A percentile compares a stretch with the other conserved stretches of the same genome.
Evolutionary conservation across 2,113 vertebrate species (phyloP).

Genomic region (Callipepla squamata): DNA sequence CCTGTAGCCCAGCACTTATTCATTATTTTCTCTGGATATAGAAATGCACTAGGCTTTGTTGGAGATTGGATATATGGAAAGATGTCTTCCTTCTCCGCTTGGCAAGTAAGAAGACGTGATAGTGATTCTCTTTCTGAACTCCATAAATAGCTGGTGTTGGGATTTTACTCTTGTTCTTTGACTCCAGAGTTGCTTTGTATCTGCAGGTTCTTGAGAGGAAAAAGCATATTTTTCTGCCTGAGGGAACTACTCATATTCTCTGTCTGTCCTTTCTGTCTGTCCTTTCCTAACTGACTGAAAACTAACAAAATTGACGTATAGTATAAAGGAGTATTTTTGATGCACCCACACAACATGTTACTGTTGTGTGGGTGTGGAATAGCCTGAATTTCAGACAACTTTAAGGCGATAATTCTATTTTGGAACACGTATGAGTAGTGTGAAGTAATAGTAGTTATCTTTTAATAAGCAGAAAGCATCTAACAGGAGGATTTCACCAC

Average conservation of each 20-base stretch:
- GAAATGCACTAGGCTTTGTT: background rate
- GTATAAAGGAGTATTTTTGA: background rate
- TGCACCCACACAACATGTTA: background rate
- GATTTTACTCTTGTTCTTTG: background rate
- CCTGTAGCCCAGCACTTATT: background rate
- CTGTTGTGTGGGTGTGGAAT: background rate
- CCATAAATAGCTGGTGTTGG: background rate
- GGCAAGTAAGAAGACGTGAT: background rate
- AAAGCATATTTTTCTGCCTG: background rate
- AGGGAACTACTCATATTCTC: background rate
- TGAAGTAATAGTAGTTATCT: background rate
- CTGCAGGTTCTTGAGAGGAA: background rate
- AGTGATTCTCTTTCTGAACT: background rate
- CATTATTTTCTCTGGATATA: background rate
- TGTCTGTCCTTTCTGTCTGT: background rate
- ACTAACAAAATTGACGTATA: background rate
- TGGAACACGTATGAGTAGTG: background rate
- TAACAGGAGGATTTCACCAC: background rate
- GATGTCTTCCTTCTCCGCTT: background rate
- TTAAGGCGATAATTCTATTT: background rate
- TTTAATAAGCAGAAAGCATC: background rate
- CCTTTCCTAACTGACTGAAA: background rate
- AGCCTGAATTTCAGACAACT: background rate
- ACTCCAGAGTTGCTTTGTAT: background rate
- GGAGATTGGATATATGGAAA: background rate